Conservation (phyloP, 2,888 invertebrate species). For the Athripsodes cinereus region DNA sequence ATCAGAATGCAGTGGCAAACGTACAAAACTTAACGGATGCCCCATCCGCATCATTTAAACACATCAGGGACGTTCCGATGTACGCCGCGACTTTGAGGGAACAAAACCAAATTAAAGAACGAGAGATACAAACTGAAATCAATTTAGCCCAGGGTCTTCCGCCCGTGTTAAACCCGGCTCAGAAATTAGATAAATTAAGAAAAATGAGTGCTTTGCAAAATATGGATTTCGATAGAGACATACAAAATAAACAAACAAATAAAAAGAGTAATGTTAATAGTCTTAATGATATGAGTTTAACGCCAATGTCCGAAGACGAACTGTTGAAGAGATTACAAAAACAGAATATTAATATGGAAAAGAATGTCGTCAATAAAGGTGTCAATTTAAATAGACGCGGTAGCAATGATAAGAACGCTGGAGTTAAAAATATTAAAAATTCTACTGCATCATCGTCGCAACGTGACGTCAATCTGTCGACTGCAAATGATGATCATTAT, state of each 20-base stretch:
- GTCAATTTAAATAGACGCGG: background rate
- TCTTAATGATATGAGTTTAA: constrained; percentile 4
- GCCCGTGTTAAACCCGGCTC: constrained; percentile 38
- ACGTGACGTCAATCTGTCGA: too few species aligned
- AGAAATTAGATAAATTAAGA: constrained; percentile 47
- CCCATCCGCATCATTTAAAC: constrained; percentile 27
- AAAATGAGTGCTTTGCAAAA: constrained; percentile 41
- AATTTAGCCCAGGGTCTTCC: constrained; percentile 42
- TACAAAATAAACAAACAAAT: constrained; percentile 16
- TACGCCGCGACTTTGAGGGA: constrained; percentile 35
- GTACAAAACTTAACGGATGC: too few species aligned
- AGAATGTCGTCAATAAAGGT: background rate
- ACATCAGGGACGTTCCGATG: constrained; percentile 36
- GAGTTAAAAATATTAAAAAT: background rate
- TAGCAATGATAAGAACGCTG: background rate
- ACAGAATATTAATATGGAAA: background rate
- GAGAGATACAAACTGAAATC: constrained; percentile 35
- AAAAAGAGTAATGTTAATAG: constrained; percentile 1
- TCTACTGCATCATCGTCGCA: too few species aligned
- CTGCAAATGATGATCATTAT: constrained; percentile 13
- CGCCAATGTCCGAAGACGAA: constrained; percentile 36
- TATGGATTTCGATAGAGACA: constrained; percentile 30
- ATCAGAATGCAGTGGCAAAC: background rate
- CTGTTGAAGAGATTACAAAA: constrained; percentile 17
- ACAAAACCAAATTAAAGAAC: constrained; percentile 34